Base-by-base conservation (phyloP, 2,797 vertebrate species). In the Cyclopterus lumpus region DNA sequence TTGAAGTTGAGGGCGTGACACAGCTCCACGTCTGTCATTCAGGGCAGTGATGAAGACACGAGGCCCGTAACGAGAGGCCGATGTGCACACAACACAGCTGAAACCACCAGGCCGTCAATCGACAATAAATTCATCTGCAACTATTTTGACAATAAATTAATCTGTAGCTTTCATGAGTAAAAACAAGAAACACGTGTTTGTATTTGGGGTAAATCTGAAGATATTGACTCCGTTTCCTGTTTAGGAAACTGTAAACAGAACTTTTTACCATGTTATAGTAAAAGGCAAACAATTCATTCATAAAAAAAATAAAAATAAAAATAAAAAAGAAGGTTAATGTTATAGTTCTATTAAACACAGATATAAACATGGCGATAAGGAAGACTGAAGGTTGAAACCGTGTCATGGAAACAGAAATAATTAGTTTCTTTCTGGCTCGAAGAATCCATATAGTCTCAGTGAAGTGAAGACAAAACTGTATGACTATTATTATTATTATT, bases 11-110 rank as follows among this genome's bases (percentile, higher is more conserved):
- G 6, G 22, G 34, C 44, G 5, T 46, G 20, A 34, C 8, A 12
- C 26, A 26, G 75, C 69, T 82, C 68, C 78, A 62, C 67, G 40
- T 42, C 32, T 62, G 34, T 26, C 20, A 62, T 73, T 53, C 42
- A 44, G 81, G 74, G 77, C 79, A 81, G 42, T 55, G 9, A 49
- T 76, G 58, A 71, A 78, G 73, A 62, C 60, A 75, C 15, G 40
- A 60, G 22, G 46, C 62, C 18, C 1, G 18, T 63, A 1, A 59
- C 22, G 7, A 46, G 16, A 53, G 5, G 8, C 7, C 30, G 3
- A 20, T 32, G 14, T 20, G n/a, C 26, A 66, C 16, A 64, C 8
- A 49, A 58, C 22, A 46, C 6, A 55, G 48, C 24, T 44, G 53
- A 62, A 66, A 42, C 0, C 2, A 44, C 36, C 1, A 28, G 9